Conservation (phyloP, 2,797 vertebrate genomes). For the Rhabdomys pumilio region DNA sequence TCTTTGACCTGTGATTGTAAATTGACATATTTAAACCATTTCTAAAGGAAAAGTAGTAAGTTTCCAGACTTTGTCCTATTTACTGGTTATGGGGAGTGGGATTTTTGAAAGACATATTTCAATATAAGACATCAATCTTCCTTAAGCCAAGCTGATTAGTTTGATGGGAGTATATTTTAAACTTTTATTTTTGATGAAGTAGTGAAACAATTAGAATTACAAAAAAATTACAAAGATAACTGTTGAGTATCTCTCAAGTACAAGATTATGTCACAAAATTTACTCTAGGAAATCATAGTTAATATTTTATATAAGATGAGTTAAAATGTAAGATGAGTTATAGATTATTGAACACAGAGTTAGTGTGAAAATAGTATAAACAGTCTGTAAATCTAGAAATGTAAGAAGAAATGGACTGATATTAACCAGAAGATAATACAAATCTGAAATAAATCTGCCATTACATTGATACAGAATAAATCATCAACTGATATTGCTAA, state of each 20-base stretch:
- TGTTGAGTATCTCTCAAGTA: neutral
- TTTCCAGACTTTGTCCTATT: neutral
- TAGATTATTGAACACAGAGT: neutral
- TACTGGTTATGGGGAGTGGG: neutral
- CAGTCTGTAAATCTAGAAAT: neutral
- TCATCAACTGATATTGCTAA: conserved; percentile 1
- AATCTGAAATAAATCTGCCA: neutral
- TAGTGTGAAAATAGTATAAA: neutral
- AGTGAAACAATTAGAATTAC: neutral
- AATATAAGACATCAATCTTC: neutral
- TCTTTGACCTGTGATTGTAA: conserved; percentile 13
- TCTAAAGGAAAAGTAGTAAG: neutral
- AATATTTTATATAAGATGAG: neutral
- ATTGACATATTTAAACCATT: neutral
- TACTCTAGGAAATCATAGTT: neutral
- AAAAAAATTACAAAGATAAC: neutral
- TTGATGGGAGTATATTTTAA: neutral
- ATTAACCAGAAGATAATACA: neutral
- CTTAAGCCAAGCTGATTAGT: neutral
- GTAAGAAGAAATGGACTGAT: neutral
- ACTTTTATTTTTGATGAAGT: neutral
- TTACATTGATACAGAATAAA: conserved; percentile 11
- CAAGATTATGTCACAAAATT: neutral
- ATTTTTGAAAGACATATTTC: neutral
- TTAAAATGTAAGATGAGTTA: neutral